Base-by-base conservation (phyloP, 64 coral and sea anemone species). In the Acropora yongei region DNA sequence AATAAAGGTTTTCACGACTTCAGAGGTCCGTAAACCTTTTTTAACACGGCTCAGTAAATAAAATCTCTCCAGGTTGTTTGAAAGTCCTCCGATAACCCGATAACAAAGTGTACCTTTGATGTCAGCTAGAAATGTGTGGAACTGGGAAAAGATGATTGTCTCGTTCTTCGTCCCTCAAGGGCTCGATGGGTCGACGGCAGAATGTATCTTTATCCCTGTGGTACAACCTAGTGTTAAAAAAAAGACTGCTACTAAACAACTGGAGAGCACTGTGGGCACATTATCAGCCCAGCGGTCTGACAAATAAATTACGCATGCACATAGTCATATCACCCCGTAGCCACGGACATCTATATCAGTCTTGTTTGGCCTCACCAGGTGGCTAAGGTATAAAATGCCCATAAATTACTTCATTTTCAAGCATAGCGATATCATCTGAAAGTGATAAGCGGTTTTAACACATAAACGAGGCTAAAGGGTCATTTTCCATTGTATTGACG, bases 131-230 rank as follows among this genome's bases (percentile, higher is more conserved):
- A 3, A 84, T 83, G 49, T 96, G 88, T 14, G 88, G 68, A 44
- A 90, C 84, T 16, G 91, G 55, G 84, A 98, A 98, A 45, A 98
- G 79, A 72, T 98, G 83, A 75, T 86, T 98, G 18, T 96, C 91
- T 47, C 86, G 82, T 40, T 98, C 97, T 16, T 96, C 88, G 14
- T 88, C 74, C 49, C 43, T 72, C 3, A 98, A 44, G 1, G 97
- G 91, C 83, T 95, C 88, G 19, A 98, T 96, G 47, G 80, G 88
- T 76, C 97, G 91, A 19, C 91, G 91, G 50, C 86, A 96, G 3
- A 95, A 13, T 3, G 67, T 77, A 17, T 93, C 63, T 67, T 91
- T 93, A 8, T 93, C 91, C 40, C 91, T 95, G 67, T 90, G 90
- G 88, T 90, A 93, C 43, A 96, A 77, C 91, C 97, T 98, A 42